A percentile compares a stretch with the other conserved stretches of the same genome.
phyloP scores from a whole-genome alignment of 64 coral and sea anemone species.

The Stylophora pistillata region DNA sequence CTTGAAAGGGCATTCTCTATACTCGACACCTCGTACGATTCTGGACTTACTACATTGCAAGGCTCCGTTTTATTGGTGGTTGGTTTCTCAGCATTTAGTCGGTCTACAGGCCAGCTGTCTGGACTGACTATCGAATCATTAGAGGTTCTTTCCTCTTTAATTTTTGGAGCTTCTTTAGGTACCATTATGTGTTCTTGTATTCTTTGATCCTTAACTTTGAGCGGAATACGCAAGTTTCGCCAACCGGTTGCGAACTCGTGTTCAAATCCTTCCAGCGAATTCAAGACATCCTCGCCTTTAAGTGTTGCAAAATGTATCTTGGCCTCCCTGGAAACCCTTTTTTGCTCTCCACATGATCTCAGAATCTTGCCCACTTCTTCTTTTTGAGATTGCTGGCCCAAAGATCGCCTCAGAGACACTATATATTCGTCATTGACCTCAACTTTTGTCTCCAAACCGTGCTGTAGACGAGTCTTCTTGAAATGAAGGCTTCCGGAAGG shows the following conservation, averaged over 20 bases:
- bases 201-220: neutral
- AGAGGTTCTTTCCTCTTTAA: no score
- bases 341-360: neutral
- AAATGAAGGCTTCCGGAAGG: constrained; percentile 49
- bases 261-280: neutral
- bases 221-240: neutral
- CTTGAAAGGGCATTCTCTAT: neutral
- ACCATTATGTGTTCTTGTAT: neutral
- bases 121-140: neutral
- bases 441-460: constrained; percentile 23
- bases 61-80: neutral
- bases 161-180: no score
- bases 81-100: neutral
- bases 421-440: constrained; percentile 43
- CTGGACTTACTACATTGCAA: neutral
- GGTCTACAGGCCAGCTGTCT: neutral
- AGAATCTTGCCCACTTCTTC: neutral
- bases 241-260: neutral
- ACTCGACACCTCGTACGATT: neutral
- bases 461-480: constrained; percentile 46
- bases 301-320: neutral
- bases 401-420: constrained; percentile 40
- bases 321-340: neutral
- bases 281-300: neutral
- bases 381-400: constrained; percentile 17